These are phyloP conservation scores for Pipa parva DNA, from an alignment of 2,113 vertebrate species.

Conservation along the genomic window DNA sequence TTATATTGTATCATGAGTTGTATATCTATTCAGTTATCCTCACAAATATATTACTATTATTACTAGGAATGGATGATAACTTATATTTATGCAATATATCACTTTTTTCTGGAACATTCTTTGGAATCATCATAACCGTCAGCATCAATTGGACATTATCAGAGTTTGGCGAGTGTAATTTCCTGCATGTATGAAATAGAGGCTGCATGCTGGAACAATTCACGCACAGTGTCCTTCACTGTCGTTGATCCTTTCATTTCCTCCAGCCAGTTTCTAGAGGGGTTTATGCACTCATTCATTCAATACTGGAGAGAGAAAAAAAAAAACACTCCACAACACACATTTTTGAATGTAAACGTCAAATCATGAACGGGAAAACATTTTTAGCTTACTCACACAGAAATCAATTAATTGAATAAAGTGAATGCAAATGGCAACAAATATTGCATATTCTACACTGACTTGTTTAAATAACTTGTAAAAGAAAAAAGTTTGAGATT, in stretches of 20 bases:
- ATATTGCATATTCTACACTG: too few relatives aligned
- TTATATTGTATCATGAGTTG: too few relatives aligned
- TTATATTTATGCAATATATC: conserved; percentile 11
- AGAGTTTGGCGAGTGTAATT: conserved; percentile 33
- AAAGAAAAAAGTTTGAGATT: too few relatives aligned
- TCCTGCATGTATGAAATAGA: conserved; percentile 24
- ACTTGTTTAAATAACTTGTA: too few relatives aligned
- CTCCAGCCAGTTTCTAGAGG: conserved; percentile 27
- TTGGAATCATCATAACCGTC: conserved; percentile 29
- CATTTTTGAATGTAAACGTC: conserved; percentile 4
- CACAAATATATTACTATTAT: too few relatives aligned
- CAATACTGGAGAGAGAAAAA: conserved; percentile 1
- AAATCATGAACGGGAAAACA: too few relatives aligned
- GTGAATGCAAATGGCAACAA: too few relatives aligned
- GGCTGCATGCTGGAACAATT: conserved; percentile 30
- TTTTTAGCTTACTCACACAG: too few relatives aligned
- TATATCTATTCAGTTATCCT: too few relatives aligned
- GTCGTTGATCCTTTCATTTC: conserved; percentile 39
- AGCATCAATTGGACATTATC: conserved; percentile 33
- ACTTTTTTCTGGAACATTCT: conserved; percentile 14
- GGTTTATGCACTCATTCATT: conserved; percentile 23
- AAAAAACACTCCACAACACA: background rate
- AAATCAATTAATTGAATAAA: too few relatives aligned
- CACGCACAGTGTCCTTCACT: conserved; percentile 17
- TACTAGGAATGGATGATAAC: too few relatives aligned